These are phyloP conservation scores for Brachionus rotundiformis DNA, from an alignment of 1,140 invertebrate genomes.

Conservation along the genomic window DNA sequence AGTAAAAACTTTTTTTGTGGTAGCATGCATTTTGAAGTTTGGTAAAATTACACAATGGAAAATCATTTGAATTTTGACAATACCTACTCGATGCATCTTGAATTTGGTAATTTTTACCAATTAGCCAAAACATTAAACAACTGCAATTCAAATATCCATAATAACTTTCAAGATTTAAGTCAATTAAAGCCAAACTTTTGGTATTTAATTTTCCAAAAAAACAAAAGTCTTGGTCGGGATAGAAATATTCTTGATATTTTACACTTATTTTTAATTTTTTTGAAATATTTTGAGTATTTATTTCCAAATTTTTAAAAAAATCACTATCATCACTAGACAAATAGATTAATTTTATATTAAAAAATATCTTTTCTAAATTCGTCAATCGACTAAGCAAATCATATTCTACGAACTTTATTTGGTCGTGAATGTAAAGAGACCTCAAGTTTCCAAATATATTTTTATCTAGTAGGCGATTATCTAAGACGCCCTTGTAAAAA, in stretches of 20 bases:
- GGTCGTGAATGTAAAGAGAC: not conserved
- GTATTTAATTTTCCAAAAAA: not conserved
- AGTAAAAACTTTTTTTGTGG: not conserved
- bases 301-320: not conserved
- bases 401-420: not conserved
- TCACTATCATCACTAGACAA: not conserved
- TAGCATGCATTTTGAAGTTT: not conserved
- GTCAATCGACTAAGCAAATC: not conserved
- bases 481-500: not conserved
- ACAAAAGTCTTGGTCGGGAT: not conserved
- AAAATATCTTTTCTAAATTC: not conserved
- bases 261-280: not conserved
- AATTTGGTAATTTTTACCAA: not conserved
- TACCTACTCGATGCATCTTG: not conserved
- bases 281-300: not conserved
- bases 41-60: not conserved
- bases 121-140: not conserved
- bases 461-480: not conserved
- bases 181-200: not conserved
- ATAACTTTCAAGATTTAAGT: not conserved
- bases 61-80: not conserved
- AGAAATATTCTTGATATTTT: not conserved
- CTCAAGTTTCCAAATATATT: not conserved
- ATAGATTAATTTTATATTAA: not conserved
- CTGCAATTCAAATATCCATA: not conserved